These are phyloP conservation scores for Sabatieria punctata DNA, from an alignment of 2,888 invertebrate genomes.

Conservation along the genomic window DNA sequence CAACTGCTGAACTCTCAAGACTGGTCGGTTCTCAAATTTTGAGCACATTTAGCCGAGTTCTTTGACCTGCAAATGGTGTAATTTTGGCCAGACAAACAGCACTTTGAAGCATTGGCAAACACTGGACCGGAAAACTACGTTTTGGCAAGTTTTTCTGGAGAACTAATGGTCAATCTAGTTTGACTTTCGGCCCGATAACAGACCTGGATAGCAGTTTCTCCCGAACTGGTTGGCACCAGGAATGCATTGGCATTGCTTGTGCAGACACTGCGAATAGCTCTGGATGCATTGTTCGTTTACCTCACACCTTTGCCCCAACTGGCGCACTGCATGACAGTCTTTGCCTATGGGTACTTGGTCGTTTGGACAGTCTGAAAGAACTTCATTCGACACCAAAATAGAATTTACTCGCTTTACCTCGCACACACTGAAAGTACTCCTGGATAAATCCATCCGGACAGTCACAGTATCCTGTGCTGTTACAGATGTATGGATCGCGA, in stretches of 20 bases:
- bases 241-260: constrained; percentile 11
- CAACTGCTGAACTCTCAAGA: too few relatives aligned
- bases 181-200: too few relatives aligned
- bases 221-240: constrained; percentile 8
- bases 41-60: too few relatives aligned
- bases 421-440: constrained; percentile 10
- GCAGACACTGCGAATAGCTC: constrained; percentile 10
- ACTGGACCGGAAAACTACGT: too few relatives aligned
- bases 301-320: constrained; percentile 10
- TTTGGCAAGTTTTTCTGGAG: too few relatives aligned
- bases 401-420: not conserved
- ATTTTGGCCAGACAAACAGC: too few relatives aligned
- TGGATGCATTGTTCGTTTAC: constrained; percentile 11
- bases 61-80: too few relatives aligned
- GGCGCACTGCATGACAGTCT: not conserved
- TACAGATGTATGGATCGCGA: constrained; percentile 10
- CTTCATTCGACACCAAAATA: not conserved
- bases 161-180: too few relatives aligned
- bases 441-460: constrained; percentile 10
- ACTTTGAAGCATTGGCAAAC: too few relatives aligned
- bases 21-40: too few relatives aligned
- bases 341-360: constrained; percentile 1
- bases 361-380: constrained; percentile 7
- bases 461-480: constrained; percentile 8
- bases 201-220: constrained; percentile 8